phyloP scores from a whole-genome alignment of 2,797 vertebrate species.

The Cuculus canorus region DNA sequence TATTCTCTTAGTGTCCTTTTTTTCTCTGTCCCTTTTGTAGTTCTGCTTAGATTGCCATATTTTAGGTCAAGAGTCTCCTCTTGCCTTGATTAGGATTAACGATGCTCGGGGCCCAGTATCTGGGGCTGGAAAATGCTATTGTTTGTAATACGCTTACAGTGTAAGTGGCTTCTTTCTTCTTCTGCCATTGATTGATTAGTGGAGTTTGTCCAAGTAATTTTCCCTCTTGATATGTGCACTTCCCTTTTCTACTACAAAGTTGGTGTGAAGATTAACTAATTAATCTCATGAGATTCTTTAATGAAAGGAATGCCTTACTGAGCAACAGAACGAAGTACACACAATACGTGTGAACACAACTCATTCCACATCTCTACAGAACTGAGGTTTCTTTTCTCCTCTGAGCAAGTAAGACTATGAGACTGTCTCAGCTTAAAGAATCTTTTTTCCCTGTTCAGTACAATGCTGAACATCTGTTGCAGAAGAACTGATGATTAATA shows the following conservation, averaged over 20 bases:
- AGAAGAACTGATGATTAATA: slow-evolving; percentile 36
- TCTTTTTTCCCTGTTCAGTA: neutral
- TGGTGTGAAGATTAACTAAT: slow-evolving; percentile 59
- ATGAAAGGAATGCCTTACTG: slow-evolving; percentile 19
- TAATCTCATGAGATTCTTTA: slow-evolving; percentile 54
- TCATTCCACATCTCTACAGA: slow-evolving; percentile 6
- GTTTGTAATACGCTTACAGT: neutral
- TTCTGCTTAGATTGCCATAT: neutral
- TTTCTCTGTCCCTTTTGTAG: neutral
- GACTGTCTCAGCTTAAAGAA: neutral
- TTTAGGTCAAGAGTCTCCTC: neutral
- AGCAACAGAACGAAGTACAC: slow-evolving; percentile 42
- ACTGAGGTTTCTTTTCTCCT: slow-evolving; percentile 14
- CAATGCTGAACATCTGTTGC: slow-evolving; percentile 30
- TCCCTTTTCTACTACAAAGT: neutral
- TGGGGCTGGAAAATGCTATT: neutral
- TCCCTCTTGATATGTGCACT: neutral
- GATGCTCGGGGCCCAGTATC: neutral
- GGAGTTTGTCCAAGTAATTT: slow-evolving; percentile 47
- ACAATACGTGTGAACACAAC: neutral
- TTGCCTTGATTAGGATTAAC: neutral
- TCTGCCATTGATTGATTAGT: slow-evolving; percentile 43
- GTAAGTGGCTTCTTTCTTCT: slow-evolving; percentile 49
- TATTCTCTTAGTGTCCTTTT: neutral
- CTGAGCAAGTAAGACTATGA: neutral